phyloP scores from a whole-genome alignment of 2,113 vertebrate species.

The Paedocypris sp. region DNA sequence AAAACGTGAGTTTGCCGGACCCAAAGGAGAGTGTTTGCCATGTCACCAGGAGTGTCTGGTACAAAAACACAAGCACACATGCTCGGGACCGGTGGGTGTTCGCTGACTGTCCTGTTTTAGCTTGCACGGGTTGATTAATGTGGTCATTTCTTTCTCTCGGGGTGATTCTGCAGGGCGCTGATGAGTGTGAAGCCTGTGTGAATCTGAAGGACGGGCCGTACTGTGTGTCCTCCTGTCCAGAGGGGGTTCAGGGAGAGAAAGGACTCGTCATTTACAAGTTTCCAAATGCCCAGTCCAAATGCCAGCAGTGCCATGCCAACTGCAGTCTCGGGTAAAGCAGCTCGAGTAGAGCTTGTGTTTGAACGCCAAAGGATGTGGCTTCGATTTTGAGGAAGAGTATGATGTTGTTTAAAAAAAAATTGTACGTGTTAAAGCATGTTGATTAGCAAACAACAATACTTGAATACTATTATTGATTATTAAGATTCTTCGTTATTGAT shows the following conservation, averaged over 20 bases:
- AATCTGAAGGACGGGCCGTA: constrained; percentile 75
- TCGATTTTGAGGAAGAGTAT: too few species aligned
- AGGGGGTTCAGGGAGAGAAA: constrained; percentile 73
- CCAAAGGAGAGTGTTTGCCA: constrained; percentile 61
- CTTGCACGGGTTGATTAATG: background rate
- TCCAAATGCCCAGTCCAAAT: constrained; percentile 58
- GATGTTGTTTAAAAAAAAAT: too few species aligned
- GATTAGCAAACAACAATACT: too few species aligned
- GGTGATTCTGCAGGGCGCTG: constrained; percentile 62
- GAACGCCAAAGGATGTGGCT: background rate
- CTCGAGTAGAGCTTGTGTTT: too few species aligned
- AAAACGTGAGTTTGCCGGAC: constrained; percentile 67
- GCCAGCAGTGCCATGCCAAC: constrained; percentile 76
- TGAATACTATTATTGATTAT: too few species aligned
- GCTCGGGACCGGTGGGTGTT: constrained; percentile 69
- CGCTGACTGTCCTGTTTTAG: background rate
- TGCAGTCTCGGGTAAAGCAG: constrained; percentile 70
- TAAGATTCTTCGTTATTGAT: too few species aligned
- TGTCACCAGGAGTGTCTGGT: constrained; percentile 77
- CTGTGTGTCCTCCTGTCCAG: constrained; percentile 76
- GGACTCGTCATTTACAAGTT: constrained; percentile 80
- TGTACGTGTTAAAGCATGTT: too few species aligned
- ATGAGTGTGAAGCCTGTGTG: constrained; percentile 70
- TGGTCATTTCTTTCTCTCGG: background rate
- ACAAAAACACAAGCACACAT: constrained; percentile 65